phyloP scores from a whole-genome alignment of 2,113 vertebrate genomes.

The Tauraco erythrolophus region DNA sequence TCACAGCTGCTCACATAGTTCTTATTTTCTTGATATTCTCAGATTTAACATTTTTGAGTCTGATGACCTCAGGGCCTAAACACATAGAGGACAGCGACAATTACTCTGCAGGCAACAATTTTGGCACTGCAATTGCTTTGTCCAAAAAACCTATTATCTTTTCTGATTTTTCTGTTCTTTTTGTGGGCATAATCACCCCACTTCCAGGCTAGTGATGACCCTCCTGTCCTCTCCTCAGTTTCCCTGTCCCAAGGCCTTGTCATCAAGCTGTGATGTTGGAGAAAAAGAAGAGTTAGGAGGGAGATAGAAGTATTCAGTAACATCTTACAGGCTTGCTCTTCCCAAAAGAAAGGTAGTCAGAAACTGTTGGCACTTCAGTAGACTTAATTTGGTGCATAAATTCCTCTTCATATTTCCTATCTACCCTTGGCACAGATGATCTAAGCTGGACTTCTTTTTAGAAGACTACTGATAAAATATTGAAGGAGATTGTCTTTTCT shows the following conservation, averaged over 20 bases:
- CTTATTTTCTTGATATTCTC: not conserved
- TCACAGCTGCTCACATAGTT: not conserved
- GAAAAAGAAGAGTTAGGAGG: not conserved
- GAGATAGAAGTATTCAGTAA: not conserved
- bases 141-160: not conserved
- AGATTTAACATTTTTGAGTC: not conserved
- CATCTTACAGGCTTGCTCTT: not conserved
- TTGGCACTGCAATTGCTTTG: not conserved
- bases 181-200: not conserved
- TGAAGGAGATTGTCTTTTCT: not conserved
- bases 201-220: not conserved
- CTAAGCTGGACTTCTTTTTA: not conserved
- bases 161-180: not conserved
- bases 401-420: not conserved
- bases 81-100: not conserved
- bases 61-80: not conserved
- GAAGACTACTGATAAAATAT: not conserved
- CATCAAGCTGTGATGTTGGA: not conserved
- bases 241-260: not conserved
- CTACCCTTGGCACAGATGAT: not conserved
- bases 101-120: not conserved
- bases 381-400: not conserved
- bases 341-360: not conserved
- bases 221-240: not conserved
- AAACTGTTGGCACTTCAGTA: not conserved